A percentile compares a stretch with the other conserved stretches of the same genome.
These are phyloP conservation scores for Chymomyza costata DNA, from an alignment of 1,140 invertebrate species.

Conservation along the genomic window DNA sequence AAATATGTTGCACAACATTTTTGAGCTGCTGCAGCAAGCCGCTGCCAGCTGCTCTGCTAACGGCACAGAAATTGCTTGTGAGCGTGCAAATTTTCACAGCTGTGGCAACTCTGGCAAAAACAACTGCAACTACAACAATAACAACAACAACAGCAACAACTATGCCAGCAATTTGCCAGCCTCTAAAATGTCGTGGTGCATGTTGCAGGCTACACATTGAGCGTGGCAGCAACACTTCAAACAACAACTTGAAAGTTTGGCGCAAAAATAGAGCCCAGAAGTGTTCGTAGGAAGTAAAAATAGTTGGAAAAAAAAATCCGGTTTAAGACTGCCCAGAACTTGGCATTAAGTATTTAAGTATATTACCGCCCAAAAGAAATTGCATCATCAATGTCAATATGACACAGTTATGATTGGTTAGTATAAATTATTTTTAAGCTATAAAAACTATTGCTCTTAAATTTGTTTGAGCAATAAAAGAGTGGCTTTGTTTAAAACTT, in stretches of 20 bases:
- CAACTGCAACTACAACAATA: conserved; percentile 31
- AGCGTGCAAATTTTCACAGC: conserved; percentile 72
- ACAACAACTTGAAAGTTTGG: not conserved
- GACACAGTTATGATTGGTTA: no score
- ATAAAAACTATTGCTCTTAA: no score
- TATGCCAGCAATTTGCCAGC: conserved; percentile 58
- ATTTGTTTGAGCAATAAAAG: no score
- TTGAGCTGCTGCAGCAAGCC: conserved; percentile 58
- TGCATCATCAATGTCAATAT: conserved; percentile 72
- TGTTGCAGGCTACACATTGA: conserved; percentile 40
- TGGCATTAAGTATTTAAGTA: no score
- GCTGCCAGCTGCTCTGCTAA: conserved; percentile 45
- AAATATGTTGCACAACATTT: no score
- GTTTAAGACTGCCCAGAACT: conserved; percentile 9
- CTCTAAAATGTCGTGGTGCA: not conserved
- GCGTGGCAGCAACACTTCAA: conserved; percentile 40
- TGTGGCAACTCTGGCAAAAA: conserved; percentile 7
- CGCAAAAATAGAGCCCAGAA: conserved; percentile 6
- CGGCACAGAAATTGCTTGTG: conserved; percentile 60
- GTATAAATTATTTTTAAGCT: no score
- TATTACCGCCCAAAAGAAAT: conserved; percentile 34
- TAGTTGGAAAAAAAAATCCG: conserved; percentile 38
- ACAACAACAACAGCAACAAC: conserved; percentile 23
- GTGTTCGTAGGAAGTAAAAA: conserved; percentile 27
- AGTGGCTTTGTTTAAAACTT: no score